phyloP scores from a whole-genome alignment of 2,113 vertebrate genomes.

The Pomatostomus ruficeps region DNA sequence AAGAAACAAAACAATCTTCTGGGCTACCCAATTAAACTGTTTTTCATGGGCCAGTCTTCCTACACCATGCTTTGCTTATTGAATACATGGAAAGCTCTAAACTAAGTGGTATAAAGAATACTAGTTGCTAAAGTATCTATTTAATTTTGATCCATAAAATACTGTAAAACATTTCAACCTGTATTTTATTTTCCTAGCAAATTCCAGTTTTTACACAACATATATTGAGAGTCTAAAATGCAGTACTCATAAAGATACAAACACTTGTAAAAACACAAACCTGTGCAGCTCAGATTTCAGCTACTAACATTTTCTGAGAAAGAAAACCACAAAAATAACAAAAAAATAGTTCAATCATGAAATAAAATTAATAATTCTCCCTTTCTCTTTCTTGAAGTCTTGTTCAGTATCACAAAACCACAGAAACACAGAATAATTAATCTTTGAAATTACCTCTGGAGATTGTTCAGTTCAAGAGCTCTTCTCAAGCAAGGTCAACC shows the following conservation, averaged over 20 bases:
- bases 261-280: background rate
- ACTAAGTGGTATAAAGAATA: background rate
- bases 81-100: background rate
- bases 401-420: background rate
- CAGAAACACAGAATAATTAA: background rate
- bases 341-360: background rate
- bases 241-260: background rate
- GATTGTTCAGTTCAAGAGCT: background rate
- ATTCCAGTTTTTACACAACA: background rate
- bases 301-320: background rate
- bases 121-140: background rate
- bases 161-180: background rate
- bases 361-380: background rate
- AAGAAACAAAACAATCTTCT: background rate
- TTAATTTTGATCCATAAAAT: background rate
- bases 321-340: background rate
- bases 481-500: background rate
- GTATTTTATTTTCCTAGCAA: background rate
- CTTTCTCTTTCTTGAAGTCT: background rate
- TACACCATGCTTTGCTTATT: background rate
- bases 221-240: background rate
- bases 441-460: background rate
- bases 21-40: fast-evolving
- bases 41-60: background rate
- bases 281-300: background rate